phyloP scores from a whole-genome alignment of 1,140 invertebrate species.

The Drosophila sulfurigaster region DNA sequence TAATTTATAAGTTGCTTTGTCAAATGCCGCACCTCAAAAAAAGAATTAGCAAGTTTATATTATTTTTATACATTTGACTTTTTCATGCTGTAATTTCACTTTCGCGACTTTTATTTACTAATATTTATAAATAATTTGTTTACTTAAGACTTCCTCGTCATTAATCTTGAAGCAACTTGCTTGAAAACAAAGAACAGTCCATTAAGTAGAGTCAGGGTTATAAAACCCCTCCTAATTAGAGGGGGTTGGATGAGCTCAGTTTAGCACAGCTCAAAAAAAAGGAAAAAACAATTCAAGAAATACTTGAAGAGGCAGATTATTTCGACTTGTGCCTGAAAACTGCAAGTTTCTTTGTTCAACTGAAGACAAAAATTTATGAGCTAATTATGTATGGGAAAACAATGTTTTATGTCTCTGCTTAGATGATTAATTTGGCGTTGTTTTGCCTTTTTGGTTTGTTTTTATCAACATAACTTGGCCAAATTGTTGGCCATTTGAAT shows the following conservation, averaged over 20 bases:
- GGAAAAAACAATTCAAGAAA: slow-evolving; percentile 29
- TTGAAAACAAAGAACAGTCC: slow-evolving; percentile 36
- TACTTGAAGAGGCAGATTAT: slow-evolving; percentile 51
- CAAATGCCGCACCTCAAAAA: slow-evolving; percentile 13
- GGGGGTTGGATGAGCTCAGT: slow-evolving; percentile 52
- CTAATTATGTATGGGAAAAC: slow-evolving; percentile 73
- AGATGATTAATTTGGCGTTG: slow-evolving; percentile 34
- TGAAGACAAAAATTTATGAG: slow-evolving; percentile 61
- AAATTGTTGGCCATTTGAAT: slow-evolving; percentile 15
- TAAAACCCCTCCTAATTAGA: slow-evolving; percentile 30
- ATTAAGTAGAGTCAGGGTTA: slow-evolving; percentile 57
- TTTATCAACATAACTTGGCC: slow-evolving; percentile 34
- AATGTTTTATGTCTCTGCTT: slow-evolving; percentile 63
- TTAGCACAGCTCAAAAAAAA: slow-evolving; percentile 36
- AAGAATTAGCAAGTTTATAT: slow-evolving; percentile 33
- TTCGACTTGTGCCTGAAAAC: slow-evolving; percentile 47
- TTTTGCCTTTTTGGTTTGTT: slow-evolving; percentile 50
- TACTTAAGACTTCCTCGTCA: slow-evolving; percentile 54
- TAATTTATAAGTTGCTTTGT: neutral
- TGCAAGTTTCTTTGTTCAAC: slow-evolving; percentile 45
- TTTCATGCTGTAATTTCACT: slow-evolving; percentile 38
- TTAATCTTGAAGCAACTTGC: slow-evolving; percentile 52
- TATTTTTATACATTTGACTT: slow-evolving; percentile 10
- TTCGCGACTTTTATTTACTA: slow-evolving; percentile 31
- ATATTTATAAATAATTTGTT: slow-evolving; percentile 41